A percentile compares a stretch with the other conserved stretches of the same genome.
These are phyloP conservation scores for Phyllotreta cruciferae DNA, from an alignment of 2,888 invertebrate genomes.

Conservation along the genomic window DNA sequence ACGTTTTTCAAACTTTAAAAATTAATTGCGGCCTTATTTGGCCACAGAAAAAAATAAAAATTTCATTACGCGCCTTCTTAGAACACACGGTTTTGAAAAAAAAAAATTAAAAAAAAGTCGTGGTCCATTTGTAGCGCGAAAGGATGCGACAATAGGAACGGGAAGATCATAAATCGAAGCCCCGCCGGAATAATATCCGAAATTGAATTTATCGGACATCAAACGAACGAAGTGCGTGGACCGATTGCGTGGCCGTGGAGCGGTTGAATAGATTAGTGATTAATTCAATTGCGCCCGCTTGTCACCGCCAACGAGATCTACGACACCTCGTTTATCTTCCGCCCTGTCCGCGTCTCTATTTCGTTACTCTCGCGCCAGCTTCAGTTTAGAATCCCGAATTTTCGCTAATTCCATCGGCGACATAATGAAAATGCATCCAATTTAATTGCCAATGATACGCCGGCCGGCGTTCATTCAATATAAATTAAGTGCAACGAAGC, in stretches of 20 bases:
- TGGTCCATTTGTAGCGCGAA: no score
- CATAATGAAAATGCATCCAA: conserved; percentile 11
- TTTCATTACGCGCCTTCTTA: no score
- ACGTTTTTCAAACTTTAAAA: no score
- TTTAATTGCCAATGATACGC: conserved; percentile 17
- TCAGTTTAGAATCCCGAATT: conserved; percentile 22
- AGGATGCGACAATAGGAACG: no score
- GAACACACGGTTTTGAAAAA: no score
- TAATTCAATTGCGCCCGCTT: conserved; percentile 29
- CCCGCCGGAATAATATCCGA: background rate
- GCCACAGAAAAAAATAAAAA: no score
- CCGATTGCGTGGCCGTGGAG: conserved; percentile 15
- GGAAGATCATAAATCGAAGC: conserved; percentile 14
- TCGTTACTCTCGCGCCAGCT: conserved; percentile 11
- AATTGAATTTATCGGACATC: conserved; percentile 16
- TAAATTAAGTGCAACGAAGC: no score
- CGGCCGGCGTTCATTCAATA: no score
- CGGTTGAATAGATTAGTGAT: conserved; percentile 29
- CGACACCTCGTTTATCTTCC: conserved; percentile 27
- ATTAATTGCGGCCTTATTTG: no score
- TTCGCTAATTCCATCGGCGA: conserved; percentile 13
- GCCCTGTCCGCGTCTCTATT: conserved; percentile 15
- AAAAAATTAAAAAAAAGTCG: no score
- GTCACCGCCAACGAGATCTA: conserved; percentile 26
- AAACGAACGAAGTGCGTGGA: conserved; percentile 20